These are phyloP conservation scores for Nomada fabriciana DNA, from an alignment of 2,888 invertebrate genomes.

Conservation along the genomic window DNA sequence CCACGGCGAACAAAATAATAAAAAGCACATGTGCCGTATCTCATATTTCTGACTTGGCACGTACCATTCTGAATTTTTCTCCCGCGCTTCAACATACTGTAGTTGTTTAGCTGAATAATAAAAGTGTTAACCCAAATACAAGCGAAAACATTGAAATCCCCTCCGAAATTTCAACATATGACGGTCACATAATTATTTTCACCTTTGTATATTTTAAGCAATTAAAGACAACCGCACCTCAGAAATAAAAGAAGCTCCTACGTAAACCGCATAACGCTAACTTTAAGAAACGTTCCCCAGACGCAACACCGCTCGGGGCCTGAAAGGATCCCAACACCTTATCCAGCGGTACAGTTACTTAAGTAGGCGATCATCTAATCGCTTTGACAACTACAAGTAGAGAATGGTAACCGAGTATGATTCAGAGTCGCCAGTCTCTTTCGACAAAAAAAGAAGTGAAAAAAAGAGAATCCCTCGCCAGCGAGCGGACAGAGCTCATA, in stretches of 20 bases:
- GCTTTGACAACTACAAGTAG: not conserved
- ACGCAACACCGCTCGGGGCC: not conserved
- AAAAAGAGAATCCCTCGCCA: not conserved
- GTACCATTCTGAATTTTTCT: too few relatives aligned
- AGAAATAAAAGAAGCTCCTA: too few relatives aligned
- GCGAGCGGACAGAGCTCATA: not conserved
- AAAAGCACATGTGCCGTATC: too few relatives aligned
- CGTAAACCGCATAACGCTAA: not conserved
- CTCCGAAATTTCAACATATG: not conserved
- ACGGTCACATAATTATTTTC: not conserved
- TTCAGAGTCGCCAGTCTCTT: not conserved
- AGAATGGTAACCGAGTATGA: not conserved
- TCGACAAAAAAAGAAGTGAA: not conserved
- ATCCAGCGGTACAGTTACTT: conserved; percentile 29
- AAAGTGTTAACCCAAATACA: not conserved
- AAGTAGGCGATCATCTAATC: conserved; percentile 26
- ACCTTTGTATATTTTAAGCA: not conserved
- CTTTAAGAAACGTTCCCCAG: not conserved
- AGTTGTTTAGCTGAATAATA: not conserved
- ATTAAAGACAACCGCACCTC: not conserved
- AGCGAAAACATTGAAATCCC: not conserved
- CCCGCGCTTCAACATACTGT: too few relatives aligned
- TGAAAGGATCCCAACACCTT: not conserved
- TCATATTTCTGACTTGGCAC: too few relatives aligned
- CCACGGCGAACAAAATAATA: too few relatives aligned